A percentile compares a stretch with the other conserved stretches of the same genome.
phyloP scores from a whole-genome alignment of 2,113 vertebrate species.

The Ptilorrhoa leucosticta region DNA sequence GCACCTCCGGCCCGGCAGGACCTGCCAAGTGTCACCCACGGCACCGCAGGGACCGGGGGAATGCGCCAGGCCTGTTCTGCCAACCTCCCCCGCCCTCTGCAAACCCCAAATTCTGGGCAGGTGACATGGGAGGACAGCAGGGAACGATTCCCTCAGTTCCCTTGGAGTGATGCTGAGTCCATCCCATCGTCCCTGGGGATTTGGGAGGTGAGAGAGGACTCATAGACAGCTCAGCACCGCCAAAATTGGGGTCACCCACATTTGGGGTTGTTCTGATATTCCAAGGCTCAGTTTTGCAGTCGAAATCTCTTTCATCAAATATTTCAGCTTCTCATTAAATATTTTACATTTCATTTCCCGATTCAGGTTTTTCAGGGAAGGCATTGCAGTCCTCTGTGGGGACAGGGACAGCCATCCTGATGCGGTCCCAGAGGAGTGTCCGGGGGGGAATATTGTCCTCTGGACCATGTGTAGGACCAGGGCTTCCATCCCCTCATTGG shows the following conservation, averaged over 20 bases:
- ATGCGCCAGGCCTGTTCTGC: fast-evolving
- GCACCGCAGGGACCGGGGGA: fast-evolving
- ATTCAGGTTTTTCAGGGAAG: background rate
- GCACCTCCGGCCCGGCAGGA: background rate
- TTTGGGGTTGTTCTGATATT: background rate
- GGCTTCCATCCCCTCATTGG: fast-evolving
- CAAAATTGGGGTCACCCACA: background rate
- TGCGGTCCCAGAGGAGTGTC: fast-evolving
- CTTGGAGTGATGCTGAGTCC: fast-evolving
- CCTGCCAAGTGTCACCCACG: background rate
- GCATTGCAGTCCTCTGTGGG: fast-evolving
- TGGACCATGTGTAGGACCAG: background rate
- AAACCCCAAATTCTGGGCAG: background rate
- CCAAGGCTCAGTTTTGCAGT: background rate
- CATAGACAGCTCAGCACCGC: fast-evolving
- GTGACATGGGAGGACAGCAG: fast-evolving
- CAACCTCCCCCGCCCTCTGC: background rate
- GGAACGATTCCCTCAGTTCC: background rate
- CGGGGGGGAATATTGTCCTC: background rate
- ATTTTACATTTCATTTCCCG: background rate
- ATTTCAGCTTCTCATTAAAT: background rate
- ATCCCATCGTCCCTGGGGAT: background rate
- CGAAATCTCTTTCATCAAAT: background rate
- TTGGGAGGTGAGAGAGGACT: background rate
- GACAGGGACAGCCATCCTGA: fast-evolving